A percentile compares a stretch with the other conserved stretches of the same genome.
Conservation (phyloP, 1,140 invertebrate species). For the Episyrphus balteatus region DNA sequence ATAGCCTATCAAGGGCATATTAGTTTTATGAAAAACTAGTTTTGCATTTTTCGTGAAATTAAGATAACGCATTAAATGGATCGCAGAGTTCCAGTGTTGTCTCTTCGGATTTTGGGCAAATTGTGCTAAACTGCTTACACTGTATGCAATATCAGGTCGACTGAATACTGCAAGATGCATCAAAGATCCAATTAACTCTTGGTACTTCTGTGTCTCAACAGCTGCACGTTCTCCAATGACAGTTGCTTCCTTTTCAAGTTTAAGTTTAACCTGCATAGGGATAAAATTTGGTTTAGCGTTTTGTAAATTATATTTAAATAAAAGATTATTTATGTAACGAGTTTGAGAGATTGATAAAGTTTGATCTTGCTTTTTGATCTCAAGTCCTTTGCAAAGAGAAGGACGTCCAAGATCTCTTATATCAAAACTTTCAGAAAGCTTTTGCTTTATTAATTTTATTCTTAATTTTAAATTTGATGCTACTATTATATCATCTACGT, state of each 20-base stretch:
- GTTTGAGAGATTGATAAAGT: slow-evolving; percentile 24
- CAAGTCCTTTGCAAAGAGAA: slow-evolving; percentile 21
- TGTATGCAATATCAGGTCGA: slow-evolving; percentile 35
- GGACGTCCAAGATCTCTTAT: slow-evolving; percentile 13
- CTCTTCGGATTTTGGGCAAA: slow-evolving; percentile 13
- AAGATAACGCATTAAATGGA: not conserved
- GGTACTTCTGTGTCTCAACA: slow-evolving; percentile 13
- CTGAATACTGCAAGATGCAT: slow-evolving; percentile 26
- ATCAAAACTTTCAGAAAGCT: slow-evolving; percentile 8
- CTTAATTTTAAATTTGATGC: slow-evolving; percentile 7
- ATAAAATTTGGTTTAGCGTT: slow-evolving; percentile 15
- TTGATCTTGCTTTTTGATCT: slow-evolving; percentile 15
- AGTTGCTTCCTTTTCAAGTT: slow-evolving; percentile 9
- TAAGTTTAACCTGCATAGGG: slow-evolving; percentile 13
- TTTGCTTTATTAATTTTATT: not conserved
- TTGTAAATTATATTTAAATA: slow-evolving; percentile 14
- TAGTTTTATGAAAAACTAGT: not conserved
- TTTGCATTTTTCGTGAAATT: not conserved
- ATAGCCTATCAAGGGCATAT: too few species aligned
- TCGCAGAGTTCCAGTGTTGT: slow-evolving; percentile 23
- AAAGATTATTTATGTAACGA: slow-evolving; percentile 25
- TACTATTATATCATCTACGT: slow-evolving; percentile 22
- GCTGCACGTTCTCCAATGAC: slow-evolving; percentile 1
- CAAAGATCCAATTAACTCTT: slow-evolving; percentile 31
- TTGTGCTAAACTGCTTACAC: slow-evolving; percentile 21